Evolutionary conservation across 2,113 vertebrate genomes (phyloP), one percentile per base, ranked within the genome.

Genomic region (Onychostruthus taczanowskii): DNA sequence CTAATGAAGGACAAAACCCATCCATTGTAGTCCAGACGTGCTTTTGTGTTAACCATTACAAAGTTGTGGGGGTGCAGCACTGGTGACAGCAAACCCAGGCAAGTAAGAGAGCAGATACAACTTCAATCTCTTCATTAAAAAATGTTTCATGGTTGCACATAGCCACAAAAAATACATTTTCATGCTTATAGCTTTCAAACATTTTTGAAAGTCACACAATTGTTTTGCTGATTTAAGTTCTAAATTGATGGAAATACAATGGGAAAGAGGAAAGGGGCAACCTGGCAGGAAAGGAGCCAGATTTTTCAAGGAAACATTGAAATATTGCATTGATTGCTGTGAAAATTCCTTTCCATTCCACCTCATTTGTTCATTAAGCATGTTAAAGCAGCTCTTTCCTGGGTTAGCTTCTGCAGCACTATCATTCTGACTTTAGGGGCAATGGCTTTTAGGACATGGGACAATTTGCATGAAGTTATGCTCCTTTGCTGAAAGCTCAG

Each of bases 81-180:
- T 21, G 22, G 68, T 77, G 30, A 49, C 50, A 26, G 81, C 35
- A 88, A 77, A 77, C 44, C 17, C 50, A 59, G 85, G 31, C 74
- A 69, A 93, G 39, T 43, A 74, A 63, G 20, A 73, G 46, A 87
- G 74, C 20, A 91, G 82, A 84, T 72, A 81, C 6, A 27, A 52
- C 73, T 95, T 92, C 83, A 95, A 33, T 73, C 66, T 96, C 75
- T 90, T 93, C 76, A 79, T 95, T 94, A 86, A 94, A 86, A 91
- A 86, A 82, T 33, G 55, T 73, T 91, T 94, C 62, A 92, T 64
- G 89, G 68, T 66, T 74, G 39, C 70, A 78, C 62, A 68, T 41
- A 87, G 52, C 49, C 92, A 91, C 72, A 82, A 72, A 87, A 95
- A 95, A 93, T 92, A 79, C 93, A 81, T 94, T 94, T 96, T 90